A percentile compares a stretch with the other conserved stretches of the same genome.
phyloP scores from a whole-genome alignment of 2,113 vertebrate genomes.

The Condylura cristata region DNA sequence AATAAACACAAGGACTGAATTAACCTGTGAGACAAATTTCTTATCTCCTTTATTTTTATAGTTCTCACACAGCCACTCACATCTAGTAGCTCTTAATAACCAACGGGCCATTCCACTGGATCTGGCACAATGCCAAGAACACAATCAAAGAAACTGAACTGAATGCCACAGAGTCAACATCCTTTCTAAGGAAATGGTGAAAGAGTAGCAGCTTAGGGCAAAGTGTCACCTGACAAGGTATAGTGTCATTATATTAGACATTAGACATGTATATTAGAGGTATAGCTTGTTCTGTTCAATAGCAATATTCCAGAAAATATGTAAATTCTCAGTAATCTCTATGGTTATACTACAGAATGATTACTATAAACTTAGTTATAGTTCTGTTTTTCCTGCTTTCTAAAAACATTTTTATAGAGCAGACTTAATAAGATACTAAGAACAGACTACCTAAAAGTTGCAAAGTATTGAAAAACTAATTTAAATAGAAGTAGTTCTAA shows the following conservation, averaged over 20 bases:
- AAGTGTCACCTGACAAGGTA: background rate
- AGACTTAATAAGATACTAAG: constrained; percentile 27
- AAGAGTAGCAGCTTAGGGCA: background rate
- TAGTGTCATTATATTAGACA: too few relatives aligned
- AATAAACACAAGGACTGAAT: background rate
- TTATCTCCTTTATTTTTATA: constrained; percentile 20
- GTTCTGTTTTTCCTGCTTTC: constrained; percentile 13
- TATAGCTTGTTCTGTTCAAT: background rate
- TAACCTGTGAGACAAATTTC: background rate
- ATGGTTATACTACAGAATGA: background rate
- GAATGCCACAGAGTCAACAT: background rate
- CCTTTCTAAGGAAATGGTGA: background rate
- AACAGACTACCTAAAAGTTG: constrained; percentile 15
- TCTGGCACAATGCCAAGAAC: background rate
- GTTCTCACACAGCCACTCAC: constrained; percentile 10
- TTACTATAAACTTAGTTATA: background rate
- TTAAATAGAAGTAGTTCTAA: background rate
- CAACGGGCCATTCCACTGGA: background rate
- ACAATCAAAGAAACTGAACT: background rate
- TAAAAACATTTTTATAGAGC: constrained; percentile 30
- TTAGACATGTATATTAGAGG: too few relatives aligned
- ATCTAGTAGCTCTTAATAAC: background rate
- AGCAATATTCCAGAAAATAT: background rate
- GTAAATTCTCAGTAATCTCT: constrained; percentile 1
- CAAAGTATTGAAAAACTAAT: constrained; percentile 34